phyloP scores from a whole-genome alignment of 2,113 vertebrate species.

The Tapirus terrestris region DNA sequence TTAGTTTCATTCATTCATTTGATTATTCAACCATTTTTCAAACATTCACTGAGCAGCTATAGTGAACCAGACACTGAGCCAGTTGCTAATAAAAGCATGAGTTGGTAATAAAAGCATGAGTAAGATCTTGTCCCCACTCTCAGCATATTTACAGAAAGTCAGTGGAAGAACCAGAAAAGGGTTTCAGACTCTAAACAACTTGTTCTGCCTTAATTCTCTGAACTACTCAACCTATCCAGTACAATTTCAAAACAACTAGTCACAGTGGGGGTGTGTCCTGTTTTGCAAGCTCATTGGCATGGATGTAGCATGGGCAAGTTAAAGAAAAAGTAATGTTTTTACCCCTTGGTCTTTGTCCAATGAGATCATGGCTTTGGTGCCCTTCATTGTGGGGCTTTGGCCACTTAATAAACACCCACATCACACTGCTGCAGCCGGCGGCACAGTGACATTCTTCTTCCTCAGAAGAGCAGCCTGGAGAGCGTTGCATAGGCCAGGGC shows the following conservation, averaged over 20 bases:
- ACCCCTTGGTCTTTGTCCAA: not conserved
- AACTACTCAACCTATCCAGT: conserved; percentile 8
- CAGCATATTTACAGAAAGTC: conserved; percentile 19
- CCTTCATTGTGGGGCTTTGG: not conserved
- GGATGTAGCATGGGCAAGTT: not conserved
- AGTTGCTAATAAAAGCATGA: not conserved
- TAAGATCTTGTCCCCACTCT: not conserved
- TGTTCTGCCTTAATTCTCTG: conserved; percentile 46
- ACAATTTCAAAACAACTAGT: conserved; percentile 66
- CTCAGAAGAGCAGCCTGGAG: not conserved
- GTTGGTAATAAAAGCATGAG: not conserved
- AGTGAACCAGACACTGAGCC: not conserved
- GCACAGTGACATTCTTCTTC: not conserved
- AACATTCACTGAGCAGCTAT: not conserved
- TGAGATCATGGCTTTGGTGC: not conserved
- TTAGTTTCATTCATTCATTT: not conserved
- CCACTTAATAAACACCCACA: not conserved
- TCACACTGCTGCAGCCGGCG: not conserved
- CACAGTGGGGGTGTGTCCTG: conserved; percentile 41
- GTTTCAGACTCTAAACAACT: conserved; percentile 36
- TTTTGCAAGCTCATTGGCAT: conserved; percentile 58
- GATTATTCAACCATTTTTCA: not conserved
- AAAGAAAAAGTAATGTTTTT: conserved; percentile 10
- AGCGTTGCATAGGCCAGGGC: not conserved
- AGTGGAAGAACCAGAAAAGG: not conserved